Base-by-base conservation (phyloP, 1,140 invertebrate species). In the Mactra quadrangularis region DNA sequence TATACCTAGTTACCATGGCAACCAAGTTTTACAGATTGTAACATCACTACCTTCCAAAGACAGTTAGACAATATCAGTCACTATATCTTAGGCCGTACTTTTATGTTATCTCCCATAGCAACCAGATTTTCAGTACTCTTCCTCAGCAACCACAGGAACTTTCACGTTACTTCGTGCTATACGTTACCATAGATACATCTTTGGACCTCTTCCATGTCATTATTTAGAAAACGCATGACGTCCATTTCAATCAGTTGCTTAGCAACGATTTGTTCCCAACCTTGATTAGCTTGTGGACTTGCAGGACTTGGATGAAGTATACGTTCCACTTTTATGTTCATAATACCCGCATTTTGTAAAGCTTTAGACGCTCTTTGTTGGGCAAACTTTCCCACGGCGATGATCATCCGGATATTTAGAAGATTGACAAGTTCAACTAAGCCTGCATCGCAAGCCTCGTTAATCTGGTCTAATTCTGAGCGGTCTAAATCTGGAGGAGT, bases 221-320 rank as follows among this genome's bases (percentile, higher is more conserved):
- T 52, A 38, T 81, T 81, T 25, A 82, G 52, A 74, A 64, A 82
- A 62, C 74, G 79, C 15, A 98, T 96, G 93, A 99, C 99, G 85
- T 95, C 93, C 74, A 95, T 93, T 25, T 95, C 94, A 70, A 94
- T 91, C 38, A 98, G 92, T 72, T 95, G 95, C 33, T 95, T 91
- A 38, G 94, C 92, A 0, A 96, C 96, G 87, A 96, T 96, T 83
- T 96, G 94, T 27, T 94, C 93, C 97, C 97, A 98, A 77, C 97
- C 95, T 84, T 95, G 95, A 89, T 97, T 97, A 19, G 94, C 94
- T 41, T 95, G 95, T 0, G 95, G 93, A 55, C 95, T 94, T 83
- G 96, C 94, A 35, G 97, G 97, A 93, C 97, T 98, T 38, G 97
- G 97, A 93, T 98, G 97, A 55, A 96, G 95, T 85, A 98, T 94